Base-by-base conservation (phyloP, 53 echinoderm and acorn worm genomes). In the Antedon mediterranea region DNA sequence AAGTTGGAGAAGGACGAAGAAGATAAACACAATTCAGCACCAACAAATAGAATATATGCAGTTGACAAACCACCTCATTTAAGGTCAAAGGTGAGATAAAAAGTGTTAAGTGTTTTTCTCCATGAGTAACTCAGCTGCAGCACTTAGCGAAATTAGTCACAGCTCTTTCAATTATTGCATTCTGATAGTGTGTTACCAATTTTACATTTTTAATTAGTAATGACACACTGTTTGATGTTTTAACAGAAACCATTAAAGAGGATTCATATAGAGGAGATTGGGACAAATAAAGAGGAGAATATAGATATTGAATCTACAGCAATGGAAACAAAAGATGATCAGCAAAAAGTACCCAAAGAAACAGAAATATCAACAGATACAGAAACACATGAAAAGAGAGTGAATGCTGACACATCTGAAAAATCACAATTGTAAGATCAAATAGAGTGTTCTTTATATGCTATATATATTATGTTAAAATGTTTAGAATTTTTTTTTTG, bases 221-320 rank as follows among this genome's bases (percentile, higher is more conserved):
- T n/a, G n/a, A n/a, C n/a, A 4, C 37, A 37, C 4, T 37, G 37
- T 37, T 37, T 6, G 28, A 37, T 0, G 6, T 5, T 28, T 71
- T 1, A 15, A 31, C 82, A 94, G 95, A 95, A 89, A 89, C 95
- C 91, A 4, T 76, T 92, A 31, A 85, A 85, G 78, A 83, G 95
- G 43, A 87, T 95, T 72, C 57, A 43, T 29, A 95, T 95, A 18
- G 91, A 95, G 71, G 95, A 89, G 76, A 85, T 95, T 72, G 93
- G 93, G 23, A 43, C 71, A 79, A 37, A 33, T 31, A 75, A 57
- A 57, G 57, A 57, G 20, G 57, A 57, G 23, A 57, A 18, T 57
- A 18, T 57, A 57, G 84, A 84, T n/a, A 32, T 73, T 73, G n/a
- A 20, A 76, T 18, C 9, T 26, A 23, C 57, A 57, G 7, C 32